phyloP scores from a whole-genome alignment of 2,888 invertebrate species.

The Cordilura impudica region DNA sequence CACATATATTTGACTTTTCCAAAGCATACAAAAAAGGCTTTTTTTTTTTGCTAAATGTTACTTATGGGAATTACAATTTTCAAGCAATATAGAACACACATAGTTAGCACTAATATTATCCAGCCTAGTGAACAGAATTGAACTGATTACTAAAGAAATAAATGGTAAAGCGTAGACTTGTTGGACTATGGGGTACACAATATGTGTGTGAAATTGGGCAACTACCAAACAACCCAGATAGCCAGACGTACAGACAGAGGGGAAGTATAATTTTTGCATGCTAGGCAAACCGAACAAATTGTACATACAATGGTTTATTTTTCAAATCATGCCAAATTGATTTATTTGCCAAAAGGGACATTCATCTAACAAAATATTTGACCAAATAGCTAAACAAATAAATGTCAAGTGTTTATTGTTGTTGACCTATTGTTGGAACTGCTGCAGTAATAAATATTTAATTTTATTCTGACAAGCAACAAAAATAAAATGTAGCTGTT shows the following conservation, averaged over 20 bases:
- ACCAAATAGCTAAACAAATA: slow-evolving; percentile 45
- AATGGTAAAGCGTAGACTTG: slow-evolving; percentile 17
- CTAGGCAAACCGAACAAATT: not conserved
- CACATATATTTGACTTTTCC: slow-evolving; percentile 54
- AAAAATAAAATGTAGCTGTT: not conserved
- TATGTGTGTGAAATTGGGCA: slow-evolving; percentile 26
- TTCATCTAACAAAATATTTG: slow-evolving; percentile 51
- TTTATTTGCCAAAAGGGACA: slow-evolving; percentile 60
- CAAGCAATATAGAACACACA: slow-evolving; percentile 41
- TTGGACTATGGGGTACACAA: slow-evolving; percentile 15
- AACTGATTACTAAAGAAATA: slow-evolving; percentile 30
- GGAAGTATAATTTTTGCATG: slow-evolving; percentile 8
- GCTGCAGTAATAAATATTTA: slow-evolving; percentile 60
- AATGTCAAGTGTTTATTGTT: slow-evolving; percentile 58
- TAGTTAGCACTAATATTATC: slow-evolving; percentile 35
- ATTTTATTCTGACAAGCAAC: slow-evolving; percentile 30
- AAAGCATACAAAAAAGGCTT: slow-evolving; percentile 10
- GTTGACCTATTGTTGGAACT: slow-evolving; percentile 20
- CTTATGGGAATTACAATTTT: slow-evolving; percentile 48
- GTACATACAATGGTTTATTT: not conserved
- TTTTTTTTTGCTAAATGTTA: slow-evolving; percentile 17
- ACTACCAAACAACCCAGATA: slow-evolving; percentile 5
- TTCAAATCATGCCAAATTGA: slow-evolving; percentile 56
- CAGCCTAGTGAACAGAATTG: slow-evolving; percentile 29
- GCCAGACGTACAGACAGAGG: not conserved